phyloP scores from a whole-genome alignment of 2,113 vertebrate genomes.

The Greenwoodochromis staneri region DNA sequence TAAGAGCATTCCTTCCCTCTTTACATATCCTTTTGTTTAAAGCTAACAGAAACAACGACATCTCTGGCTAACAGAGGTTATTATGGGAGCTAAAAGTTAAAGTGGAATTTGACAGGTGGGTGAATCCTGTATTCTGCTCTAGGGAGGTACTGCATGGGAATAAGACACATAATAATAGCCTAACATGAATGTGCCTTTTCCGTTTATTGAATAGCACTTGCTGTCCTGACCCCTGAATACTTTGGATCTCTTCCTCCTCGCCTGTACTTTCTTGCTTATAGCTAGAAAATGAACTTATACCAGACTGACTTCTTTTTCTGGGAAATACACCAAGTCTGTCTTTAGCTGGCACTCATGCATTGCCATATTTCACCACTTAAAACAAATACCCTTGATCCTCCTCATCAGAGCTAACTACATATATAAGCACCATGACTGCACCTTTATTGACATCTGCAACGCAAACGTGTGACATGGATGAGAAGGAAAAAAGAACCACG shows the following conservation, averaged over 20 bases:
- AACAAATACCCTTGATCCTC: not conserved
- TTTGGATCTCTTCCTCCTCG: not conserved
- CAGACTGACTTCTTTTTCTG: not conserved
- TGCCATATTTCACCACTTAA: not conserved
- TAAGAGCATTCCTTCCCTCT: not conserved
- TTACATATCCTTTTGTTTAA: not conserved
- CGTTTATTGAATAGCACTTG: not conserved
- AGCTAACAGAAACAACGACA: not conserved
- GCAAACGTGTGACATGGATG: not conserved
- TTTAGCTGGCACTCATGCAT: not conserved
- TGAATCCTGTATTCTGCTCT: not conserved
- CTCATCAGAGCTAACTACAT: fast-evolving
- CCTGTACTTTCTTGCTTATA: not conserved
- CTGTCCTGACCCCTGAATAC: not conserved
- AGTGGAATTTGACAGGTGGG: not conserved
- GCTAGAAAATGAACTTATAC: not conserved
- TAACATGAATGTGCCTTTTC: not conserved
- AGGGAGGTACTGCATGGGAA: not conserved
- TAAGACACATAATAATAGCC: not conserved
- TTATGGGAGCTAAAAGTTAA: not conserved
- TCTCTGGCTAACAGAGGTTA: not conserved
- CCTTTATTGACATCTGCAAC: not conserved
- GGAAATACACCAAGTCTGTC: not conserved
- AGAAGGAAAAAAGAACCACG: not conserved
- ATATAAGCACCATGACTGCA: not conserved